A percentile compares a stretch with the other conserved stretches of the same genome.
phyloP scores from a whole-genome alignment of 64 coral and sea anemone species.

The Montipora foliosa region DNA sequence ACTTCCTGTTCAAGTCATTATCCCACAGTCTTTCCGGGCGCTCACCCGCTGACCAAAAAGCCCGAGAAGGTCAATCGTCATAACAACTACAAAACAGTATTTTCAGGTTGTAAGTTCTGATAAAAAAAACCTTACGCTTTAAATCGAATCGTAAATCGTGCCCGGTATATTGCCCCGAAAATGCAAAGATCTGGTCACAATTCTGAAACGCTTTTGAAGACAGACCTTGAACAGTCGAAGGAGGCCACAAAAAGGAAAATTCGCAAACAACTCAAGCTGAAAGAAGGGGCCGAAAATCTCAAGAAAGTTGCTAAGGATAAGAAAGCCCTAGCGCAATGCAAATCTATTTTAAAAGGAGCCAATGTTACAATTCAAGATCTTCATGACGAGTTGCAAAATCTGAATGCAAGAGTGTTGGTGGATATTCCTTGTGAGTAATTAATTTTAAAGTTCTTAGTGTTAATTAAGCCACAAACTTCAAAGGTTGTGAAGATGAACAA shows the following conservation, averaged over 20 bases:
- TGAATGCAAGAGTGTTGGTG: slow-evolving; percentile 83
- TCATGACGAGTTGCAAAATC: slow-evolving; percentile 87
- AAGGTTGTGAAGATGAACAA: no score
- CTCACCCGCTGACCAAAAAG: no score
- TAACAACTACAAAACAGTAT: no score
- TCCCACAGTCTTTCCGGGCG: no score
- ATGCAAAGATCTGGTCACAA: slow-evolving; percentile 68
- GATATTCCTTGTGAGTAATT: slow-evolving; percentile 82
- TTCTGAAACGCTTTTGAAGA: slow-evolving; percentile 81
- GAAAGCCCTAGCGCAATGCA: slow-evolving; percentile 90
- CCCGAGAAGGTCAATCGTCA: no score
- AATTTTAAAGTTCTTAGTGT: neutral
- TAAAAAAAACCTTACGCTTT: no score
- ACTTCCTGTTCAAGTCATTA: no score
- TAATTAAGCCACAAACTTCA: no score
- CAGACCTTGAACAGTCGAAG: slow-evolving; percentile 92
- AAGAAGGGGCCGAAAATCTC: slow-evolving; percentile 97
- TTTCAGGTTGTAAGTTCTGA: no score
- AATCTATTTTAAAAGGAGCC: slow-evolving; percentile 92
- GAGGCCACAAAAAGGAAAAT: slow-evolving; percentile 93
- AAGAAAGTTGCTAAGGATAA: slow-evolving; percentile 98
- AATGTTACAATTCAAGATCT: slow-evolving; percentile 94
- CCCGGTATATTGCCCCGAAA: neutral
- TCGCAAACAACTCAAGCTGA: slow-evolving; percentile 94
- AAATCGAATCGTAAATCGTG: no score